These are phyloP conservation scores for Paracanthobrama guichenoti DNA, from an alignment of 2,113 vertebrate genomes.

Conservation along the genomic window DNA sequence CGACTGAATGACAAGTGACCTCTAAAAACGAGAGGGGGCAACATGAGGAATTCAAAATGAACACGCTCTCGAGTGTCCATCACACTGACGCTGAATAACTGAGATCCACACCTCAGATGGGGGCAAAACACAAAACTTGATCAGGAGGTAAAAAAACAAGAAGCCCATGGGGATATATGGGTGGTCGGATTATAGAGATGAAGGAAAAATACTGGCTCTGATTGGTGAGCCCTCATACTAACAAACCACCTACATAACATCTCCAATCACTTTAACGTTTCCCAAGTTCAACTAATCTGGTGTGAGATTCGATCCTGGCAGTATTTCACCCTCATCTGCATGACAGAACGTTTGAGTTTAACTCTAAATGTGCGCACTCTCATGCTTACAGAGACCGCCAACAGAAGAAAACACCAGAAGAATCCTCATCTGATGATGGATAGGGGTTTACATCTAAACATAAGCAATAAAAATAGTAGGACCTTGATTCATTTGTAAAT, in stretches of 20 bases:
- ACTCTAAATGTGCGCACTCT: background rate
- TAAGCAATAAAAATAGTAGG: background rate
- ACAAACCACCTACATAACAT: background rate
- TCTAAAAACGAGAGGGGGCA: background rate
- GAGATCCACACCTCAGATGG: too few relatives aligned
- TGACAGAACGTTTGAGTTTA: background rate
- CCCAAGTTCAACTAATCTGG: background rate
- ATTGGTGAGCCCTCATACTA: background rate
- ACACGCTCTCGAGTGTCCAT: background rate
- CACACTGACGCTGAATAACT: background rate
- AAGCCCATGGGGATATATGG: background rate
- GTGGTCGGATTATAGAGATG: background rate
- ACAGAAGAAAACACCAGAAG: background rate
- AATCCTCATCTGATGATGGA: background rate
- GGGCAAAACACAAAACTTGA: too few relatives aligned
- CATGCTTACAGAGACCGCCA: slow-evolving; percentile 19
- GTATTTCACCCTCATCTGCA: background rate
- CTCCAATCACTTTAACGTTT: slow-evolving; percentile 14
- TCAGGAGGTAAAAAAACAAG: background rate
- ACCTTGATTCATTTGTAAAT: background rate
- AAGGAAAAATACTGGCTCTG: background rate
- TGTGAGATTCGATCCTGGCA: background rate
- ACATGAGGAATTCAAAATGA: background rate
- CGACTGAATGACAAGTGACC: background rate
- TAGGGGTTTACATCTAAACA: background rate